A percentile compares a stretch with the other conserved stretches of the same genome.
phyloP scores from a whole-genome alignment of 2,797 vertebrate species.

The Sebastiscus albofasciatus region DNA sequence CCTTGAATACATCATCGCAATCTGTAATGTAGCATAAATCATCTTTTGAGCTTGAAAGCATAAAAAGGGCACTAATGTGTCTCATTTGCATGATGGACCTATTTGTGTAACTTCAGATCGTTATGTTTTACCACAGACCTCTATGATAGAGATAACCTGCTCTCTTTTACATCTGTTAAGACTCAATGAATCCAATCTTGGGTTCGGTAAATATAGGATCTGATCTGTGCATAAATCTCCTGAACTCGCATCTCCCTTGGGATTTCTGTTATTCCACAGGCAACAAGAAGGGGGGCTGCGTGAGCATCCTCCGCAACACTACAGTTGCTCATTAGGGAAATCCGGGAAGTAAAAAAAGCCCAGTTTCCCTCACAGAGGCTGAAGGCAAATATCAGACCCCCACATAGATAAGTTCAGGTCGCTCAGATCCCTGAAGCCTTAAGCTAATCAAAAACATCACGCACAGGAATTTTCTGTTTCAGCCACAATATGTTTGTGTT shows the following conservation, averaged over 20 bases:
- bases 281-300: not conserved
- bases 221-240: constrained; percentile 33
- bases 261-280: constrained; percentile 32
- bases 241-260: constrained; percentile 13
- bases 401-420: constrained; percentile 15
- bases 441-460: constrained; percentile 16
- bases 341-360: constrained; percentile 11
- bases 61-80: constrained; percentile 6
- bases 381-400: constrained; percentile 21
- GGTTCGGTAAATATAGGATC: constrained; percentile 37
- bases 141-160: constrained; percentile 7
- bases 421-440: constrained; percentile 22
- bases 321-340: constrained; percentile 47
- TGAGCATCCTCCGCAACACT: constrained; percentile 15
- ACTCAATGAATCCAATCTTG: constrained; percentile 9
- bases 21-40: constrained; percentile 34
- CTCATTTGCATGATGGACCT: constrained; percentile 46
- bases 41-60: constrained; percentile 1
- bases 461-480: constrained; percentile 7
- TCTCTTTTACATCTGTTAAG: constrained; percentile 12
- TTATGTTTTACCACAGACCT: constrained; percentile 26
- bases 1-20: constrained; percentile 26
- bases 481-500: constrained; percentile 18
- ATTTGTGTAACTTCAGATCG: constrained; percentile 26
- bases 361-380: constrained; percentile 11